Evolutionary conservation across 2,888 invertebrate species (phyloP), one percentile per base, ranked within the genome.

Genomic region (Carpatolechia fugitivella): DNA sequence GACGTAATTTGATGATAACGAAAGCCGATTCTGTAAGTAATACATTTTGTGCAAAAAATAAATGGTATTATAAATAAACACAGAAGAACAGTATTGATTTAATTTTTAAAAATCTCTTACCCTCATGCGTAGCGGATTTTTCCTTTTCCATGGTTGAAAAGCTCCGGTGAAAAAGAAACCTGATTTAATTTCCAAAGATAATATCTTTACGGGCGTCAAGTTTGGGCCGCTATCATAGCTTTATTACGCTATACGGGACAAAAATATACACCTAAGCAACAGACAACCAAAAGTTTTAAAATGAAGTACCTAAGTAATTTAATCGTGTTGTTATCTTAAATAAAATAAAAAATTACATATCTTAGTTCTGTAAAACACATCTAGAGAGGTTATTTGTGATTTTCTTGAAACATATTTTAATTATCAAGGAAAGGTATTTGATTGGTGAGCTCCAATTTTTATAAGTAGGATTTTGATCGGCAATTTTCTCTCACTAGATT

Each of bases 111-210:
- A 11, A 36, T 41, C 10, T 41, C 40, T 41, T 41, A 41, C 40
- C 40, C 3, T 41, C 40, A 3, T 20, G 40, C 11, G 11, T 2
- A 11, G 40, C 10, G 4, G 20, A 18, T 3, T 18, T 41, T 41
- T 41, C 16, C 53, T 29, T 47, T 14, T 35, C 53, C 53, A 53
- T 11, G 47, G 29, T 47, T 24, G 20, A 31, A 48, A 24, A 53
- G 36, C 38, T 53, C 36, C 38, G 47, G 36, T 11, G n/a, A 47
- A 46, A 33, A 41, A 30, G 44, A 16, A 52, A 33, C n/a, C n/a
- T n/a, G n/a, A 44, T 18, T 41, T 52, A 33, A 49, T 35, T n/a
- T 18, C 20, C 35, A 49, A 13, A 13, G 36, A 49, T 49, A 35
- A 11, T 18, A 49, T n/a, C 35, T n/a, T 33, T 48, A 31, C 31